A percentile compares a stretch with the other conserved stretches of the same genome.
These are phyloP conservation scores for Nymphalis urticae DNA, from an alignment of 2,888 invertebrate species.

Conservation along the genomic window DNA sequence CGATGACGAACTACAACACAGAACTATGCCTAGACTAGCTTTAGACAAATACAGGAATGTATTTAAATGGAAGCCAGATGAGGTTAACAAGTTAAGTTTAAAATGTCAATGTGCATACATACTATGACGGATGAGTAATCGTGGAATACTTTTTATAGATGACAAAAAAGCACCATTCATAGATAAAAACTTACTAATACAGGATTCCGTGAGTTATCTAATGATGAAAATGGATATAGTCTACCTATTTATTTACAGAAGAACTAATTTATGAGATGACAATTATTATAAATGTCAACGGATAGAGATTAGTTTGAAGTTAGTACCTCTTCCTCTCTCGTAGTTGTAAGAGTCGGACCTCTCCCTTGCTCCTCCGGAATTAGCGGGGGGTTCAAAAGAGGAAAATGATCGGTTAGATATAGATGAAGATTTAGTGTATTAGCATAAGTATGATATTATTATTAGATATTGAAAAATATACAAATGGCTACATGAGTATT, in stretches of 20 bases:
- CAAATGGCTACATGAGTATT: no score
- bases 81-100: neutral
- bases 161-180: no score
- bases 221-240: no score
- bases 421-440: neutral
- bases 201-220: no score
- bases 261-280: no score
- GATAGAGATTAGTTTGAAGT: slow-evolving; percentile 27
- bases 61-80: neutral
- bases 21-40: slow-evolving; percentile 11
- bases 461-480: no score
- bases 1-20: slow-evolving; percentile 21
- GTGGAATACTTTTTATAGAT: no score
- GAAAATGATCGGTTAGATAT: slow-evolving; percentile 56
- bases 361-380: slow-evolving; percentile 71
- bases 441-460: neutral
- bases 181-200: no score
- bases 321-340: slow-evolving; percentile 87
- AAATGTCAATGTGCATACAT: no score
- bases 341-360: slow-evolving; percentile 83
- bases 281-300: no score
- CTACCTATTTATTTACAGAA: no score
- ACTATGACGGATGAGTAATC: no score
- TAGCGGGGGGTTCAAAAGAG: slow-evolving; percentile 63
- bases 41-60: neutral